These are phyloP conservation scores for Drosophila mauritiana DNA, from an alignment of 1,140 invertebrate species.

Conservation along the genomic window DNA sequence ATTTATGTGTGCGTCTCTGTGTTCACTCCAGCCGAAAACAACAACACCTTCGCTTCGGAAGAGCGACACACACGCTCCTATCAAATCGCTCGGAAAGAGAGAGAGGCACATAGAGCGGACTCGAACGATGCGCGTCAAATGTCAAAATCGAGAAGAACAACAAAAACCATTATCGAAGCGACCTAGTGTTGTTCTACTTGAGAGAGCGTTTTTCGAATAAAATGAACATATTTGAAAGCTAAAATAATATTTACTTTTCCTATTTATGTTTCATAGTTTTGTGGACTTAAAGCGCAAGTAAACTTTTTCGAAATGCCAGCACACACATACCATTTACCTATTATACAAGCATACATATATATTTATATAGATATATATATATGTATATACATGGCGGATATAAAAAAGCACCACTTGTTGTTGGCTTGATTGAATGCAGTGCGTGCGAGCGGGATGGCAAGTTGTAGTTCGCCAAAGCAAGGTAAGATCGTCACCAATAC, in stretches of 20 bases:
- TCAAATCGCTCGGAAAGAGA: conserved; percentile 1
- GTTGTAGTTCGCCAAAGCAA: conserved; percentile 65
- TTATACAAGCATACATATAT: conserved; percentile 15
- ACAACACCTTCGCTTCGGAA: conserved; percentile 42
- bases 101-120: conserved; percentile 1
- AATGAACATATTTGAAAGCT: conserved; percentile 39
- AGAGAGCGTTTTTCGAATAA: conserved; percentile 46
- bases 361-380: conserved; percentile 17
- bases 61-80: conserved; percentile 44
- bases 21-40: conserved; percentile 58
- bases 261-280: conserved; percentile 53
- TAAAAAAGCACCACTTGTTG: conserved; percentile 77
- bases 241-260: conserved; percentile 56
- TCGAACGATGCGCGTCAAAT: conserved; percentile 53
- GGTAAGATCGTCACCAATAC: conserved; percentile 66
- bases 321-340: conserved; percentile 11
- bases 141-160: conserved; percentile 61
- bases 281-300: conserved; percentile 46
- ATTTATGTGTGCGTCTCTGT: conserved; percentile 68
- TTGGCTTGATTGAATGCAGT: conserved; percentile 77
- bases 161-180: conserved; percentile 28
- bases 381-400: conserved; percentile 43
- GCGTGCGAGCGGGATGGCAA: conserved; percentile 72
- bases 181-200: conserved; percentile 23
- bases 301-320: conserved; percentile 65